Evolutionary conservation across 2,113 vertebrate genomes (phyloP).

Genomic region (Hydropotes inermis): DNA sequence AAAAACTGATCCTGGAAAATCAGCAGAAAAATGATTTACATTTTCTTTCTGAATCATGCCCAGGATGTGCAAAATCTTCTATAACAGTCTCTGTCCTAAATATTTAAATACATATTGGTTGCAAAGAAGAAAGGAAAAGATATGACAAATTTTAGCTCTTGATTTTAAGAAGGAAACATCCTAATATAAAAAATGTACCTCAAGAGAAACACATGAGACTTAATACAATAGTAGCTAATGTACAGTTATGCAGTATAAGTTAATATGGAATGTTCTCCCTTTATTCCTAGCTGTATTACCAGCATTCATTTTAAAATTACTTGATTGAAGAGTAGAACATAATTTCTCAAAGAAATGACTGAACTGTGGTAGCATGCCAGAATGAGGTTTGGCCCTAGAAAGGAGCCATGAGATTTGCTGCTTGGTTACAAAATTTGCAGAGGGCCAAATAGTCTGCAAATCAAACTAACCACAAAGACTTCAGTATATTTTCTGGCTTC

Average conservation of each 20-base stretch:
- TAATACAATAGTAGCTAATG: not conserved
- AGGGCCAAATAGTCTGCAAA: not conserved
- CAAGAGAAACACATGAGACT: not conserved
- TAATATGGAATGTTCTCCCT: not conserved
- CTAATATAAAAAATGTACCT: not conserved
- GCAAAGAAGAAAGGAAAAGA: not conserved
- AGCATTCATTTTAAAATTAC: constrained; percentile 10
- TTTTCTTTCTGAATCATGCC: not conserved
- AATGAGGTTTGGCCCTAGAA: constrained; percentile 14
- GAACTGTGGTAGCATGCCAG: not conserved
- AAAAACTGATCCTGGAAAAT: not conserved
- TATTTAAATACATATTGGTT: not conserved
- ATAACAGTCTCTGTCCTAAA: not conserved
- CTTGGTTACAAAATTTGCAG: not conserved
- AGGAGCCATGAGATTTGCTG: constrained; percentile 7
- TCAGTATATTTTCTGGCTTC: not conserved
- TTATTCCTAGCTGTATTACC: not conserved
- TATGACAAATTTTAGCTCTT: not conserved
- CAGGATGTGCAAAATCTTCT: not conserved
- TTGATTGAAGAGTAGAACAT: not conserved
- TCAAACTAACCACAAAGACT: not conserved
- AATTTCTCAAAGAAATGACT: constrained; percentile 11
- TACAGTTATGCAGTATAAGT: not conserved
- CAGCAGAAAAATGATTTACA: not conserved
- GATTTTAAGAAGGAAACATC: not conserved